Evolutionary conservation across 2,113 vertebrate genomes (phyloP), one percentile per base, ranked within the genome.

Genomic region (Caranx ignobilis): DNA sequence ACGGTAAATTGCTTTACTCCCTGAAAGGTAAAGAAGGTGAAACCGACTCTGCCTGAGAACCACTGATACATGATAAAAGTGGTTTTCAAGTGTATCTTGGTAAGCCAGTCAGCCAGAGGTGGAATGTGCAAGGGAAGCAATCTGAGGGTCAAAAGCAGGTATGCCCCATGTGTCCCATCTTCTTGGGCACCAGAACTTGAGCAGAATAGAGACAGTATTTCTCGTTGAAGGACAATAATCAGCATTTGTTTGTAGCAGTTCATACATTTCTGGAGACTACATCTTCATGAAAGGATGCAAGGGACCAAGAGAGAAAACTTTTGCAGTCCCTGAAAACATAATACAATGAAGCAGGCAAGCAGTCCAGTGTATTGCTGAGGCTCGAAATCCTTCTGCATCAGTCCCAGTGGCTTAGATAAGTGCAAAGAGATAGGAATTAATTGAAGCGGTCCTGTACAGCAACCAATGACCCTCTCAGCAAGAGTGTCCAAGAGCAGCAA

Each of bases 381-480:
- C 62, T 54, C 4, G 5, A 71, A 75, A 63, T 31, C 47, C 39
- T 84, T 55, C 54, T 52, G 26, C 50, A 70, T 3, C 45, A 41
- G n/a, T 45, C 57, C 39, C 72, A 39, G 57, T 62, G 52, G 75
- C 57, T 77, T 57, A 50, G 21, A 82, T 56, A 68, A 84, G 70
- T 72, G 81, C 41, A 60, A 75, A 43, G n/a, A 47, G 61, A 61
- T 31, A 69, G 19, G 32, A 79, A 75, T 65, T 75, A 79, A 81
- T 77, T 76, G 32, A 81, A 83, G 75, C 16, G 1, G 72, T 37
- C 41, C 66, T 78, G 73, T 73, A 70, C 54, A 79, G 71, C 6
- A 4, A 77, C 82, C 64, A 35, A 34, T 82, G 64, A 85, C 74
- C 67, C 67, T 76, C 72, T 74, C 57, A 63, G 39, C 50, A 41